phyloP scores from a whole-genome alignment of 1,140 invertebrate genomes.

The Akabosia matsudoensis region DNA sequence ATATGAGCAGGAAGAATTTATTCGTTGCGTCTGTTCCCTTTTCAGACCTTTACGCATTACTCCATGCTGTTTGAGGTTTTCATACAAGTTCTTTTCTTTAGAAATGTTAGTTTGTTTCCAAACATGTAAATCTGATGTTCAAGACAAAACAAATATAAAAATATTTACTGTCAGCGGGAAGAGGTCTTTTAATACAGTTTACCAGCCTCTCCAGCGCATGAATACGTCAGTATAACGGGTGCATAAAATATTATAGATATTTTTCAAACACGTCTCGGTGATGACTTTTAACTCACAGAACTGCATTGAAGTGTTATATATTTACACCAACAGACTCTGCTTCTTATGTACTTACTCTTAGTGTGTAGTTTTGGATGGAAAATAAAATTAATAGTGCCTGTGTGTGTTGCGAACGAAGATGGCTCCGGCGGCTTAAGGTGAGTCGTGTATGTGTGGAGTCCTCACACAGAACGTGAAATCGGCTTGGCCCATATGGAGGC shows the following conservation, averaged over 20 bases:
- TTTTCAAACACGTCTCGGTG: too few relatives aligned
- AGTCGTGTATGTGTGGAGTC: constrained; percentile 3
- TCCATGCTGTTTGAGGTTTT: constrained; percentile 18
- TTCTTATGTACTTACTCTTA: too few relatives aligned
- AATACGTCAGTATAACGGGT: neutral
- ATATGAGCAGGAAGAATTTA: constrained; percentile 9
- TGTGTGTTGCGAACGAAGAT: neutral
- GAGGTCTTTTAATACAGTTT: neutral
- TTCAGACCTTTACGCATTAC: neutral
- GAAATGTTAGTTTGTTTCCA: neutral
- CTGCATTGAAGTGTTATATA: too few relatives aligned
- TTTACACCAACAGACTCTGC: neutral
- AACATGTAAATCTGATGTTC: too few relatives aligned
- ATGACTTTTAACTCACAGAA: too few relatives aligned
- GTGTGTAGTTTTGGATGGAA: neutral
- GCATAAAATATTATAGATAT: neutral
- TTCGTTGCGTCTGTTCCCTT: neutral
- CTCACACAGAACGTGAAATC: constrained; percentile 15
- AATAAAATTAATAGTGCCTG: neutral
- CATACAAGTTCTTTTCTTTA: neutral
- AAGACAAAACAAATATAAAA: neutral
- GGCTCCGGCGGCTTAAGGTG: constrained; percentile 1
- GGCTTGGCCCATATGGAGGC: constrained; percentile 39
- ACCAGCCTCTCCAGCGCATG: neutral
- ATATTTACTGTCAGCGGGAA: neutral